These are phyloP conservation scores for Characodon lateralis DNA, from an alignment of 2,797 vertebrate genomes.

Conservation along the genomic window DNA sequence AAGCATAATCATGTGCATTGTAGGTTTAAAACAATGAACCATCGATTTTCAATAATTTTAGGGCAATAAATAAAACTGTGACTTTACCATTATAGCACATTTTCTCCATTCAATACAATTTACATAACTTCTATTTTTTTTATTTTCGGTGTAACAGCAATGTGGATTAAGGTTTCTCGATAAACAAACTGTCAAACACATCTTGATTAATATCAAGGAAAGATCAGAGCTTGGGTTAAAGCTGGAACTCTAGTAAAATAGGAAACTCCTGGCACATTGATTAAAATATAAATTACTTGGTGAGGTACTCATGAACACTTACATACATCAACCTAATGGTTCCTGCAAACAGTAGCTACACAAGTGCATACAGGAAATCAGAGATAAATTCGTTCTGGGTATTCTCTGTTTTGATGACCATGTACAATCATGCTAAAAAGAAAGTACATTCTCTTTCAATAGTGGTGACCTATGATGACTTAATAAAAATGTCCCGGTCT, in stretches of 20 bases:
- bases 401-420: too few relatives aligned
- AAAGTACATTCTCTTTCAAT: not conserved
- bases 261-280: not conserved
- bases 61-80: not conserved
- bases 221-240: not conserved
- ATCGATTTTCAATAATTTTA: constrained; percentile 5
- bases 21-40: not conserved
- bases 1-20: not conserved
- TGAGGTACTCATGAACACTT: not conserved
- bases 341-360: not conserved
- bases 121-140: not conserved
- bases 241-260: not conserved
- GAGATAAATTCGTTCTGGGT: not conserved
- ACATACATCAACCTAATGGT: not conserved
- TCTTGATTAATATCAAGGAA: constrained; percentile 1
- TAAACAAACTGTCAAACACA: not conserved
- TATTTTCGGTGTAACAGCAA: not conserved
- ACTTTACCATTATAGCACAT: not conserved
- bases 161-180: not conserved
- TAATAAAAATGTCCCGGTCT: not conserved
- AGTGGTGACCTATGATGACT: not conserved
- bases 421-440: too few relatives aligned
- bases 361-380: not conserved
- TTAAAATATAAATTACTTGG: constrained; percentile 2
- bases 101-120: not conserved